Evolutionary conservation across 2,888 invertebrate species (phyloP), one percentile per base, ranked within the genome.

Genomic region (Crematogaster levior): DNA sequence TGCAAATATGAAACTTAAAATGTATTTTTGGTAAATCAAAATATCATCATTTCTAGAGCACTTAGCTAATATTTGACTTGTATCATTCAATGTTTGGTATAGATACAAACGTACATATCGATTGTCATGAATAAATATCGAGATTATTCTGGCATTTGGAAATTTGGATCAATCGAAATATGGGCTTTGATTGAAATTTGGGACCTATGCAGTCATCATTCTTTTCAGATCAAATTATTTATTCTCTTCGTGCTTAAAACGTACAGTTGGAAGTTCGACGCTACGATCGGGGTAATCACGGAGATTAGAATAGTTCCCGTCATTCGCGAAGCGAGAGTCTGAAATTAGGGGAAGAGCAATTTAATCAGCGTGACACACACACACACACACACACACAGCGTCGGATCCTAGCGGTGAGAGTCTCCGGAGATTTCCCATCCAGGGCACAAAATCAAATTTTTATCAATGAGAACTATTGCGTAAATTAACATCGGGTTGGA

Each of bases 401-500:
- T 24, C 37, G 10, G 34, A 24, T 51, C 6, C 21, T 1, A 4
- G 15, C 66, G 15, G 40, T 43, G 40, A 40, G 61, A 40, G 24
- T 40, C 43, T 40, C 48, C 18, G 37, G 37, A 27, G 37, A 12
- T 51, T 12, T 60, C 60, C 34, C 72, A 2, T 37, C 12, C 30
- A 21, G 27, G 24, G 6, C 37, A 15, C 24, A 24, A 15, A 51
- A 68, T 83, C 34, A 51, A 83, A 80, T 43, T 72, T 81, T 81
- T 79, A 51, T 77, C 60, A 61, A 70, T 70, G 60, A 2, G 21
- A 21, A 2, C 4, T 46, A 24, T 65, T 65, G 63, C 63, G 63
- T 43, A 74, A 74, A 74, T 74, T 86, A 79, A 70, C 68, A 37
- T 58, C 61, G 56, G 51, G 58, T 89, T 72, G 74, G 75, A 81